Evolutionary conservation across 2,113 vertebrate genomes (phyloP).

Genomic region (Nematolebias whitei): DNA sequence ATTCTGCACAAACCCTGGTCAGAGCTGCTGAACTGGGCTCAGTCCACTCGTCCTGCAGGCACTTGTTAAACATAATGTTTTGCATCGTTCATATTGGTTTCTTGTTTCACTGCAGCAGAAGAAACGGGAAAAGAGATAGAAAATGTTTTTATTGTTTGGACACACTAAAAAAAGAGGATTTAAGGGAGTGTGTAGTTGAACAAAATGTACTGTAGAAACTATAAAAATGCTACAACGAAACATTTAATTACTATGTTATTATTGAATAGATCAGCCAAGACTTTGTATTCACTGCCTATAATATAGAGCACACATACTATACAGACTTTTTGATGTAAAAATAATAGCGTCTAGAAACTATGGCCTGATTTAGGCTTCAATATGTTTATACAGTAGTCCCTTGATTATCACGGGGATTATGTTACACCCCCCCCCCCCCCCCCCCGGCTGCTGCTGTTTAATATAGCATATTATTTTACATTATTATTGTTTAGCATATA

Average conservation of each 20-base stretch:
- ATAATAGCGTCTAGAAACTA: not conserved
- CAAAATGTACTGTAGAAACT: not conserved
- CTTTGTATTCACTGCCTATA: not conserved
- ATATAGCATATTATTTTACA: no score
- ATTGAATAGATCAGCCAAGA: not conserved
- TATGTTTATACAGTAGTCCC: no score
- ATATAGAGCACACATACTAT: not conserved
- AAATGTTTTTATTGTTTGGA: not conserved
- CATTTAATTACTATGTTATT: not conserved
- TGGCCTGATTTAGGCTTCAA: no score
- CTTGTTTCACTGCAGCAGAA: not conserved
- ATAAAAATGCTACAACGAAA: not conserved
- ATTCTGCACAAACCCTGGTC: not conserved
- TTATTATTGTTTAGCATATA: no score
- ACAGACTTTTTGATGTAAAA: not conserved
- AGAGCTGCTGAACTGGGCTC: not conserved
- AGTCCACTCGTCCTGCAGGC: not conserved
- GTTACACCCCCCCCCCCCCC: no score
- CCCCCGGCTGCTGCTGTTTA: no score
- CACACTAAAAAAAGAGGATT: not conserved
- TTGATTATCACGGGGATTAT: no score
- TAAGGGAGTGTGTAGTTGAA: not conserved
- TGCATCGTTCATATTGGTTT: not conserved
- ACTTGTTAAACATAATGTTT: constrained; percentile 3
- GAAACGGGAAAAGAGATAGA: not conserved